These are phyloP conservation scores for Poeciliopsis occidentalis DNA, from an alignment of 2,113 vertebrate genomes.

Conservation along the genomic window DNA sequence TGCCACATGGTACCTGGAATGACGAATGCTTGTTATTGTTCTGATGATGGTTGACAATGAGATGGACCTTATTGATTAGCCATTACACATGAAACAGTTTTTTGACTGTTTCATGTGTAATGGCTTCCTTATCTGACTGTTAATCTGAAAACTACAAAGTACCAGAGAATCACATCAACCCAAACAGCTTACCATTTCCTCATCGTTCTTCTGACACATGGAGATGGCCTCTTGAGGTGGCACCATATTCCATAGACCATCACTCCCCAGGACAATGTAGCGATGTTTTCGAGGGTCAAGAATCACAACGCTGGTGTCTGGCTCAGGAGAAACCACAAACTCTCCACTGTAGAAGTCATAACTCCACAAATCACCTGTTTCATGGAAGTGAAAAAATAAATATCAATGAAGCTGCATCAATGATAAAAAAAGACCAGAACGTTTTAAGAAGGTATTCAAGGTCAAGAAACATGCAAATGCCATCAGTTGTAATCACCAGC, in stretches of 20 bases:
- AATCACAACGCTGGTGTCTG: constrained; percentile 92
- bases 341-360: constrained; percentile 98
- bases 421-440: too few relatives aligned
- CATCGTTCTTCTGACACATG: constrained; percentile 94
- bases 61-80: not conserved
- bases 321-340: constrained; percentile 96
- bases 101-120: too few relatives aligned
- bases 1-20: constrained; percentile 84
- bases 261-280: constrained; percentile 93
- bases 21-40: not conserved
- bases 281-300: constrained; percentile 91
- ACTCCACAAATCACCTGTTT: constrained; percentile 94
- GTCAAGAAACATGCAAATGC: too few relatives aligned
- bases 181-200: constrained; percentile 69
- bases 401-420: too few relatives aligned
- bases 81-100: too few relatives aligned
- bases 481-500: too few relatives aligned
- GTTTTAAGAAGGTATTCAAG: too few relatives aligned
- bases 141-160: not conserved
- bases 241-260: constrained; percentile 98
- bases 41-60: not conserved
- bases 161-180: not conserved
- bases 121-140: not conserved
- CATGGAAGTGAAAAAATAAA: not conserved
- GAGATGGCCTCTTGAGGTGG: constrained; percentile 93